These are phyloP conservation scores for Myiotriccus ornatus DNA, from an alignment of 2,797 vertebrate species.

Conservation along the genomic window DNA sequence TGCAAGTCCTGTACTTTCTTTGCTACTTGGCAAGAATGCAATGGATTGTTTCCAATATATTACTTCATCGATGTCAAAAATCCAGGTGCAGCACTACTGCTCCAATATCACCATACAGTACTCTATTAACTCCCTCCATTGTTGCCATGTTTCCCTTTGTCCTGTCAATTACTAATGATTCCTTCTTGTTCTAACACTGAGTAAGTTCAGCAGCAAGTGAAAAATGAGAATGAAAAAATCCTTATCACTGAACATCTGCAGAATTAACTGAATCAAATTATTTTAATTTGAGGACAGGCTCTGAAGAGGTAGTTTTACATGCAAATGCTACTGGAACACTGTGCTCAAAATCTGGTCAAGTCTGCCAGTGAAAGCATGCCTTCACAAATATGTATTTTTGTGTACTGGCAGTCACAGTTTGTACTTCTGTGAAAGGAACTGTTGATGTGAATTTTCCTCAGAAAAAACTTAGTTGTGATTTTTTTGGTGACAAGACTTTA, in stretches of 20 bases:
- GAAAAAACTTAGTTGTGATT: not conserved
- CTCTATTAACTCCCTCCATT: not conserved
- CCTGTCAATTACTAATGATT: not conserved
- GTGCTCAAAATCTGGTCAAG: not conserved
- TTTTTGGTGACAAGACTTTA: not conserved
- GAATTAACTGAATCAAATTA: not conserved
- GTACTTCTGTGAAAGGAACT: not conserved
- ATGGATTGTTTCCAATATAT: conserved; percentile 5
- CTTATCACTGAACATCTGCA: not conserved
- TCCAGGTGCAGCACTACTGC: not conserved
- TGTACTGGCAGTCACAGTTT: not conserved
- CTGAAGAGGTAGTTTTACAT: not conserved
- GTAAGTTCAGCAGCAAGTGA: not conserved
- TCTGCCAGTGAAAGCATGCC: not conserved
- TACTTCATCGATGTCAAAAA: conserved; percentile 1
- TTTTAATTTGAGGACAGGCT: not conserved
- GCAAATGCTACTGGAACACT: not conserved
- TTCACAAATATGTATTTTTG: not conserved
- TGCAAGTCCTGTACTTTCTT: not conserved
- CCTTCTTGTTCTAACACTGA: not conserved
- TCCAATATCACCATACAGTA: not conserved
- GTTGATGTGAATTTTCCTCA: not conserved
- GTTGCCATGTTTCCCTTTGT: not conserved
- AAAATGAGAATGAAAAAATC: not conserved
- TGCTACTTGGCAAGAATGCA: not conserved